Evolutionary conservation across 2,113 vertebrate species (phyloP).

Genomic region (Copsychus sechellarum): DNA sequence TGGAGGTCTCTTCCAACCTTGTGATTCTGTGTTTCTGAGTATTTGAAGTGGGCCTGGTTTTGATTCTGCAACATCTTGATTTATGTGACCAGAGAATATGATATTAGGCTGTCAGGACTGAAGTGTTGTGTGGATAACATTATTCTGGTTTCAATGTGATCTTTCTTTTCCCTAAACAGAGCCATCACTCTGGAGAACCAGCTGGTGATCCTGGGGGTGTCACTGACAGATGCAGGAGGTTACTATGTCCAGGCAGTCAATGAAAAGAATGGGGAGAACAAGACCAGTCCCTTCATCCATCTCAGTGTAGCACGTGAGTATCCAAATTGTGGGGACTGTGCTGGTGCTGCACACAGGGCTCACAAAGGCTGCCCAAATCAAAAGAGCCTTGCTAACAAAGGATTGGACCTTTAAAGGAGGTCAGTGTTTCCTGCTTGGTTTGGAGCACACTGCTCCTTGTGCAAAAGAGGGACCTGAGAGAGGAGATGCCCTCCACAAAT

Average conservation of each 20-base stretch:
- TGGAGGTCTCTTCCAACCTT: no score
- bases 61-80: fast-evolving
- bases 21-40: no score
- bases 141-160: background rate
- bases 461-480: background rate
- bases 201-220: slow-evolving; percentile 85
- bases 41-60: background rate
- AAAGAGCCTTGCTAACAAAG: background rate
- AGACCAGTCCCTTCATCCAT: slow-evolving; percentile 80
- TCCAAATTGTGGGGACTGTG: no score
- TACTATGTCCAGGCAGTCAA: slow-evolving; percentile 90
- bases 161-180: slow-evolving; percentile 69
- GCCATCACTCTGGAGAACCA: slow-evolving; percentile 88
- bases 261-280: slow-evolving; percentile 87
- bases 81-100: background rate
- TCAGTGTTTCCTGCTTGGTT: background rate
- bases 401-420: background rate
- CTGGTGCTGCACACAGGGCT: background rate
- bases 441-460: background rate
- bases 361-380: background rate
- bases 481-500: background rate
- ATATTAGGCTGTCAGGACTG: background rate
- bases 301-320: slow-evolving; percentile 83
- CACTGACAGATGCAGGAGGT: slow-evolving; percentile 73
- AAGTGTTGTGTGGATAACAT: background rate